Evolutionary conservation across 1,140 invertebrate species (phyloP).

Genomic region (Aphaenogaster ashmeadi): DNA sequence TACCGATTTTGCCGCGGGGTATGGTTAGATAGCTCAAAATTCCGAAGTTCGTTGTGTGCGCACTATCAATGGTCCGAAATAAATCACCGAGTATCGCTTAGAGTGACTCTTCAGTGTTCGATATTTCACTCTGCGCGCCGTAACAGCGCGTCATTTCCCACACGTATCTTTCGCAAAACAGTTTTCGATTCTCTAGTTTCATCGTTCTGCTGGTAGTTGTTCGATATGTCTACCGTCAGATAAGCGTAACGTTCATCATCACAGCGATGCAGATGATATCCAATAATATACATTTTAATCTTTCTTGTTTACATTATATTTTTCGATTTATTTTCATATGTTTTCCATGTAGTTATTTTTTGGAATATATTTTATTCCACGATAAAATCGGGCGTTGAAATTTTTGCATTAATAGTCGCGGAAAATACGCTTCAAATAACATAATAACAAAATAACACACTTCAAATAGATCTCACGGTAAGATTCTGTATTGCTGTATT

Average conservation of each 20-base stretch:
- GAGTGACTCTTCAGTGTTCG: conserved; percentile 11
- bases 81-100: conserved; percentile 49
- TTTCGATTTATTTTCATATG: neutral
- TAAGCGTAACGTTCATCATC: neutral
- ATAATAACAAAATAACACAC: conserved; percentile 13
- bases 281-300: neutral
- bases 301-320: neutral
- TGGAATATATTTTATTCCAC: neutral
- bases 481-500: neutral
- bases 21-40: conserved; percentile 6
- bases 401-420: neutral
- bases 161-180: conserved; percentile 27
- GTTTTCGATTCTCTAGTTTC: conserved; percentile 9
- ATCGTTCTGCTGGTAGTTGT: neutral
- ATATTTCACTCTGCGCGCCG: conserved; percentile 25
- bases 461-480: neutral
- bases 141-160: neutral
- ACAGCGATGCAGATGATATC: neutral
- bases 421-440: neutral
- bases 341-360: neutral
- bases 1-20: conserved; percentile 17
- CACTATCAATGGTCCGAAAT: conserved; percentile 35
- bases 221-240: neutral
- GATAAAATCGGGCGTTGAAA: neutral
- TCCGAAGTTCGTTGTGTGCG: conserved; percentile 13